Conservation (phyloP, 2,113 vertebrate genomes). For the Fukomys damarensis region DNA sequence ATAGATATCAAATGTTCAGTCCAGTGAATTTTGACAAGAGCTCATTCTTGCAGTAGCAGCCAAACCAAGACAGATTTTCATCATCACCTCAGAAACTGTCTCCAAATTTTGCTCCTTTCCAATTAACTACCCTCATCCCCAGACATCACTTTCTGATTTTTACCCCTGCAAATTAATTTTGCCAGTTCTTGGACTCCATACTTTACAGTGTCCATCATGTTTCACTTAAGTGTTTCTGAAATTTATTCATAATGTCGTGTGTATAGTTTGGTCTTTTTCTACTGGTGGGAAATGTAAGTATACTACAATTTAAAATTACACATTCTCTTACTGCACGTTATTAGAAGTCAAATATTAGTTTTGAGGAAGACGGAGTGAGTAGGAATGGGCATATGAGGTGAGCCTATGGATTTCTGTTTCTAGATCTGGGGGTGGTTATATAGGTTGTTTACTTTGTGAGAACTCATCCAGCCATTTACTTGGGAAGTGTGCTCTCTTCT, state of each 20-base stretch:
- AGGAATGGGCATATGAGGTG: not conserved
- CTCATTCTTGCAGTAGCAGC: not conserved
- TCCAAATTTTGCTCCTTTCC: not conserved
- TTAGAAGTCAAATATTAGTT: not conserved
- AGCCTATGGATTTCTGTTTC: not conserved
- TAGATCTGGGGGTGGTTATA: not conserved
- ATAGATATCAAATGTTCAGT: not conserved
- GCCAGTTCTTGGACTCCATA: not conserved
- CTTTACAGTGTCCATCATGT: not conserved
- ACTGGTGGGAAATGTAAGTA: not conserved
- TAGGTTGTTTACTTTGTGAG: not conserved
- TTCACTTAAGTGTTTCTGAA: conserved; percentile 10
- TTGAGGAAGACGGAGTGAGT: not conserved
- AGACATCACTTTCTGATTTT: conserved; percentile 25
- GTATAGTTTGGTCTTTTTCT: not conserved
- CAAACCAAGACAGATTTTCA: not conserved
- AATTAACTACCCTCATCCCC: not conserved
- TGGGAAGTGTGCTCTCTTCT: not conserved
- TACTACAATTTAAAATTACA: conserved; percentile 7
- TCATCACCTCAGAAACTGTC: not conserved
- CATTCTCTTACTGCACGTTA: not conserved
- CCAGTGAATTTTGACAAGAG: conserved; percentile 7
- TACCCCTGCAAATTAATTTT: conserved; percentile 20
- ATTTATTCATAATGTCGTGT: not conserved
- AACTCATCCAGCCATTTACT: not conserved